phyloP scores from a whole-genome alignment of 2,888 invertebrate species.

The Ochropleura leucogaster region DNA sequence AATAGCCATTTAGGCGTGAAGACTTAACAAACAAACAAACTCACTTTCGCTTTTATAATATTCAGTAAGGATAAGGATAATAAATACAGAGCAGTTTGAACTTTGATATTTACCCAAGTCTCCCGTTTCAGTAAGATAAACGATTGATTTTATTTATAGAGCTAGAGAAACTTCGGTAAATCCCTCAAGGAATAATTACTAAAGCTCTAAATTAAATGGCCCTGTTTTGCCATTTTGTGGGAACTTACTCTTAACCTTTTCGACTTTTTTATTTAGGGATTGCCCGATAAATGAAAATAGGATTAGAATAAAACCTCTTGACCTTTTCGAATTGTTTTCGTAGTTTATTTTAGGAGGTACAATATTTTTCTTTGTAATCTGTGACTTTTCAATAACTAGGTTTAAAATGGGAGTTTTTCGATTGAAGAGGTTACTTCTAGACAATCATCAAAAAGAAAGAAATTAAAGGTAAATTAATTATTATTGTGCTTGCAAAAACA shows the following conservation, averaged over 20 bases:
- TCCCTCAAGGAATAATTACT: conserved; percentile 1
- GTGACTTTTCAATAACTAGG: background rate
- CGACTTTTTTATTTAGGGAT: conserved; percentile 8
- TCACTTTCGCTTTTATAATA: too few species aligned
- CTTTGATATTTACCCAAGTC: too few species aligned
- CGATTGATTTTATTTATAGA: conserved; percentile 16
- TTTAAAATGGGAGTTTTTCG: background rate
- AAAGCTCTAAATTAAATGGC: conserved; percentile 1
- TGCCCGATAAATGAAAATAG: conserved; percentile 22
- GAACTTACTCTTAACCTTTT: conserved; percentile 4
- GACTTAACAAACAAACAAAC: too few species aligned
- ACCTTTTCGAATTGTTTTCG: background rate
- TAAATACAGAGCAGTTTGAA: too few species aligned
- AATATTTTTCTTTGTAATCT: background rate
- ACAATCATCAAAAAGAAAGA: background rate
- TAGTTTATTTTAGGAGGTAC: background rate
- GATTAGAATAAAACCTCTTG: background rate
- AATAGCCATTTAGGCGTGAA: too few species aligned
- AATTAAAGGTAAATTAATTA: background rate
- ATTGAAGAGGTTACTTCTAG: background rate
- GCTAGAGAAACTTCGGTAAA: conserved; percentile 2
- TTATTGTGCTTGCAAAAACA: background rate
- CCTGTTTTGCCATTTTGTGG: conserved; percentile 21
- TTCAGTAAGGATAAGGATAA: too few species aligned
- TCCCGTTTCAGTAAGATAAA: too few species aligned